phyloP scores from a whole-genome alignment of 2,797 vertebrate genomes.

The Phoebastria nigripes region DNA sequence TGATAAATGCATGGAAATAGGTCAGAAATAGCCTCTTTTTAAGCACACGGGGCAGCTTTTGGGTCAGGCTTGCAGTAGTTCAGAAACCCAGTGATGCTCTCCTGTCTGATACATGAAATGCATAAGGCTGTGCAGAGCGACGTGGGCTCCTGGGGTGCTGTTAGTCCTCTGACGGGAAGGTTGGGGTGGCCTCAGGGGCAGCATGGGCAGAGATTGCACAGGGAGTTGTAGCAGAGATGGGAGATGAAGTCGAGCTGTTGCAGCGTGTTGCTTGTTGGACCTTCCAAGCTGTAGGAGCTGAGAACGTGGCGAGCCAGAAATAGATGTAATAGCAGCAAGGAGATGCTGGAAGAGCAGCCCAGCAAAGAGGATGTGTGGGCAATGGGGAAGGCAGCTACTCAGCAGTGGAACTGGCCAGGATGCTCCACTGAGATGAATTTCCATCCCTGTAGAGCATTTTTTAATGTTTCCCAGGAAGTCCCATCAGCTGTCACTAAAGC shows the following conservation, averaged over 20 bases:
- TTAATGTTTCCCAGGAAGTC: background rate
- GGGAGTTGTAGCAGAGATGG: background rate
- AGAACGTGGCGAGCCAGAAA: accelerated
- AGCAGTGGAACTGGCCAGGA: background rate
- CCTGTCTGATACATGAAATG: too few species aligned
- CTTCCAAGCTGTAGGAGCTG: background rate
- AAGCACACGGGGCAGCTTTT: background rate
- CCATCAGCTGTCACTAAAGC: background rate
- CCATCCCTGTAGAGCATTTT: accelerated
- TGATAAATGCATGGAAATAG: background rate
- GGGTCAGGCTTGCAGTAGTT: background rate
- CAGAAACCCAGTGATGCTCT: background rate
- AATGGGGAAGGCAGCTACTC: accelerated
- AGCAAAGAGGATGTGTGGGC: background rate
- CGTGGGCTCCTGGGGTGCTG: background rate
- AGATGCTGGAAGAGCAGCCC: background rate
- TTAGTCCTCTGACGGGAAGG: background rate
- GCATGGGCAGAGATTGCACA: background rate
- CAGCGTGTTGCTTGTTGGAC: background rate
- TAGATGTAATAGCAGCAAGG: background rate
- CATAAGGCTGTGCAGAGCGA: background rate
- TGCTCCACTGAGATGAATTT: background rate
- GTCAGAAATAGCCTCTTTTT: background rate
- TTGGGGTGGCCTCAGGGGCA: background rate
- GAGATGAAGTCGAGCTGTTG: background rate